Conservation (phyloP, 1,140 invertebrate species). For the Leptoteleia sp. region DNA sequence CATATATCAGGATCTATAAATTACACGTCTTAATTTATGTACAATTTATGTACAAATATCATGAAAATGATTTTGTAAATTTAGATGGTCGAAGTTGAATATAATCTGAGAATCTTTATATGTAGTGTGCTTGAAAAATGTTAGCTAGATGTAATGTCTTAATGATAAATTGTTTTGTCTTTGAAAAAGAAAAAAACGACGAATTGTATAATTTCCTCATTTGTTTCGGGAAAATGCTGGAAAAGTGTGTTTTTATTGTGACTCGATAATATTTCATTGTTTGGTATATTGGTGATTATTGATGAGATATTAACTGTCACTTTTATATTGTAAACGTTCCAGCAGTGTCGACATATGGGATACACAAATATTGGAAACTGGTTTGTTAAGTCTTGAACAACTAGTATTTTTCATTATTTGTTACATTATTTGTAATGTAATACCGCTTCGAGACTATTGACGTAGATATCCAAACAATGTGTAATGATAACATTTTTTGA, state of each 20-base stretch:
- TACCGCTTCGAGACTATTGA: slow-evolving; percentile 9
- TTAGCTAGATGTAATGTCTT: too few species aligned
- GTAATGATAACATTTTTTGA: slow-evolving; percentile 7
- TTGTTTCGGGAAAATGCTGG: not conserved
- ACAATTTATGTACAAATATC: too few species aligned
- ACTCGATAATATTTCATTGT: slow-evolving; percentile 12
- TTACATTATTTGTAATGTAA: too few species aligned
- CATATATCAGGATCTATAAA: too few species aligned
- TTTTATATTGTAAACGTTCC: slow-evolving; percentile 8
- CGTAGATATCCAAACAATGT: slow-evolving; percentile 19
- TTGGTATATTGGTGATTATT: slow-evolving; percentile 2
- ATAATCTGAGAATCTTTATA: too few species aligned
- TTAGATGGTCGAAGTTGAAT: not conserved
- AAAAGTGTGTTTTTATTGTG: slow-evolving; percentile 1
- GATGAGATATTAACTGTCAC: slow-evolving; percentile 4
- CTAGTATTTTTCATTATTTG: slow-evolving; percentile 17
- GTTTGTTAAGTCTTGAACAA: slow-evolving; percentile 7
- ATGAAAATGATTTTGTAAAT: too few species aligned
- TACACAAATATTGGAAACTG: slow-evolving; percentile 28
- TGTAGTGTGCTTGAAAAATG: too few species aligned
- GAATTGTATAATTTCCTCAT: slow-evolving; percentile 10
- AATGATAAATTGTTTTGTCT: not conserved
- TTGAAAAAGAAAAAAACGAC: not conserved
- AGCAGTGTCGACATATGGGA: slow-evolving; percentile 14
- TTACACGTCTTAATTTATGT: too few species aligned